Evolutionary conservation across 2,888 invertebrate species (phyloP).

Genomic region (Labia minor): DNA sequence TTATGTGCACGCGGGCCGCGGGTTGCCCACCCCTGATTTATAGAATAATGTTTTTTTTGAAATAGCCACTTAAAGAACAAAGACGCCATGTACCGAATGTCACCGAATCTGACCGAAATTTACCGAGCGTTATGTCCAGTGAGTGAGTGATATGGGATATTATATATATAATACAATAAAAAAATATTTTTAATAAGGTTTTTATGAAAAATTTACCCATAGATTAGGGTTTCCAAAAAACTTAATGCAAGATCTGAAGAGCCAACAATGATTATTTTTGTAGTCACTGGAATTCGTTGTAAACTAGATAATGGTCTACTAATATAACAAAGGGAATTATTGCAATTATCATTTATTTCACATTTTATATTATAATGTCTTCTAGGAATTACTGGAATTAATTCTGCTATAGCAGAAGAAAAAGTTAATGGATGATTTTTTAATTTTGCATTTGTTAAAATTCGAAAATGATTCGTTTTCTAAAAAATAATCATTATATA

Average conservation of each 20-base stretch:
- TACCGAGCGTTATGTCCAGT: too few species aligned
- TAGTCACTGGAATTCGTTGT: conserved; percentile 44
- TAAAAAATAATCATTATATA: neutral
- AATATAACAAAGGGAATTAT: conserved; percentile 43
- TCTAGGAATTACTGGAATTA: conserved; percentile 34
- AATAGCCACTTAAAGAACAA: too few species aligned
- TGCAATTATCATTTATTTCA: conserved; percentile 20
- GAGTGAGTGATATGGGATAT: too few species aligned
- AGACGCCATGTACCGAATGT: too few species aligned
- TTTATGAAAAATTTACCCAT: too few species aligned
- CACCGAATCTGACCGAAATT: too few species aligned
- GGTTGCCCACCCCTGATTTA: too few species aligned
- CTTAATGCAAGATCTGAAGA: conserved; percentile 52
- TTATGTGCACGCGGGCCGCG: too few species aligned
- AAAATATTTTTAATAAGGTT: too few species aligned
- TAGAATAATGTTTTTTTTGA: too few species aligned
- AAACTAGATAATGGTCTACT: conserved; percentile 43
- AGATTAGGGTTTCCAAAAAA: conserved; percentile 49
- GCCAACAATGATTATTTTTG: conserved; percentile 53
- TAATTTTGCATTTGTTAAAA: neutral
- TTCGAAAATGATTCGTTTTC: neutral
- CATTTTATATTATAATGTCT: too few species aligned
- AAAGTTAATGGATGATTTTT: neutral
- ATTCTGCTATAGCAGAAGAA: conserved; percentile 35
- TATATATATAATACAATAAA: too few species aligned